Percentiles rank a stretch among this genome's conserved stretches.
Conservation (phyloP, 2,888 invertebrate species). For the Cordilura impudica region DNA sequence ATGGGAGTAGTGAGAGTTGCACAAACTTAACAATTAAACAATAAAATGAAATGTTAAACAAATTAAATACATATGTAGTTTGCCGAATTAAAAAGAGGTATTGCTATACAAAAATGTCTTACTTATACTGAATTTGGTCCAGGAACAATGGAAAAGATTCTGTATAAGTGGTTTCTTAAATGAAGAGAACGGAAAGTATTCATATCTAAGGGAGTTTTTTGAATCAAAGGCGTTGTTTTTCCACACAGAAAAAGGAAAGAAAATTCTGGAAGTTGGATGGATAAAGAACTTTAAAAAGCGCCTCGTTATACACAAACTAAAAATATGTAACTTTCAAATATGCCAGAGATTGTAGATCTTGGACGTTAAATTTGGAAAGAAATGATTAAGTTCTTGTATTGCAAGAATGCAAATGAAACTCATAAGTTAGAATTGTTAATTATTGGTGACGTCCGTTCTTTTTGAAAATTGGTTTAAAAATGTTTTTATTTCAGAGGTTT, state of each 20-base stretch:
- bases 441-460: no score
- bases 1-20: no score
- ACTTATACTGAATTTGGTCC: not conserved
- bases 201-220: slow-evolving; percentile 8
- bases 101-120: not conserved
- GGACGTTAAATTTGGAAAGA: not conserved
- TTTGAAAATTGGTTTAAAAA: no score
- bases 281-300: no score
- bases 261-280: not conserved
- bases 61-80: no score
- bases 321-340: not conserved
- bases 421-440: no score
- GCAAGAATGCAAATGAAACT: no score
- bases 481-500: no score
- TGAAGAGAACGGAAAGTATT: not conserved
- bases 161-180: not conserved
- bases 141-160: not conserved
- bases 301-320: not conserved
- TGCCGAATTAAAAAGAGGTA: not conserved
- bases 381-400: no score
- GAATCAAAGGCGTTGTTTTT: not conserved
- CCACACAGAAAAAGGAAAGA: not conserved
- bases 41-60: no score
- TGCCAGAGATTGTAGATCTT: not conserved
- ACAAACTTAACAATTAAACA: no score